phyloP scores from a whole-genome alignment of 2,797 vertebrate genomes.

The Lithobates pipiens region DNA sequence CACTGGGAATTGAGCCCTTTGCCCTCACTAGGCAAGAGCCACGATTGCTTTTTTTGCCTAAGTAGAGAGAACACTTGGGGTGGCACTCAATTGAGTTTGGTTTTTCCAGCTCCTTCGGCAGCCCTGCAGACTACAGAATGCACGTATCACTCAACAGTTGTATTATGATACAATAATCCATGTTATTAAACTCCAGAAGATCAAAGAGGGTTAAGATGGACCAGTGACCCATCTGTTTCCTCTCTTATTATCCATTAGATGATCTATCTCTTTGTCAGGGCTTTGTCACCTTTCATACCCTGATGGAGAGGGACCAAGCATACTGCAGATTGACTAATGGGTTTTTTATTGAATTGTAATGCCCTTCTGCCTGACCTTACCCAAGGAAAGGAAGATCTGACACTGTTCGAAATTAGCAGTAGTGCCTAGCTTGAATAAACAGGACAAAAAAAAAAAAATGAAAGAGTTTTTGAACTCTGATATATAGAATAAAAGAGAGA shows the following conservation, averaged over 20 bases:
- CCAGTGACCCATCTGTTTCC: not conserved
- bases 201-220: slow-evolving; percentile 23
- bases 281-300: slow-evolving; percentile 33
- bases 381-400: not conserved
- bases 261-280: slow-evolving; percentile 26
- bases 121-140: not conserved
- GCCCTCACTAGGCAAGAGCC: too few species aligned
- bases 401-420: slow-evolving; percentile 13
- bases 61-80: too few species aligned
- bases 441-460: not conserved
- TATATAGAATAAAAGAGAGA: not conserved
- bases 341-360: slow-evolving; percentile 38
- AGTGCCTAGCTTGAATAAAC: not conserved
- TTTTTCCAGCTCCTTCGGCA: too few species aligned
- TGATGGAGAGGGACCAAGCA: not conserved
- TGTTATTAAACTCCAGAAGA: slow-evolving; percentile 25
- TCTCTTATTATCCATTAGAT: slow-evolving; percentile 29
- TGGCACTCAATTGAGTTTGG: too few species aligned
- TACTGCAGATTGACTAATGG: slow-evolving; percentile 35
- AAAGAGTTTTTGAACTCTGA: not conserved
- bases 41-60: too few species aligned
- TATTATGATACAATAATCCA: slow-evolving; percentile 15
- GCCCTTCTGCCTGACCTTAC: slow-evolving; percentile 38
- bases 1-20: too few species aligned
- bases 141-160: not conserved